Evolutionary conservation across 2,888 invertebrate genomes (phyloP).

Genomic region (Macrophya alboannulata): DNA sequence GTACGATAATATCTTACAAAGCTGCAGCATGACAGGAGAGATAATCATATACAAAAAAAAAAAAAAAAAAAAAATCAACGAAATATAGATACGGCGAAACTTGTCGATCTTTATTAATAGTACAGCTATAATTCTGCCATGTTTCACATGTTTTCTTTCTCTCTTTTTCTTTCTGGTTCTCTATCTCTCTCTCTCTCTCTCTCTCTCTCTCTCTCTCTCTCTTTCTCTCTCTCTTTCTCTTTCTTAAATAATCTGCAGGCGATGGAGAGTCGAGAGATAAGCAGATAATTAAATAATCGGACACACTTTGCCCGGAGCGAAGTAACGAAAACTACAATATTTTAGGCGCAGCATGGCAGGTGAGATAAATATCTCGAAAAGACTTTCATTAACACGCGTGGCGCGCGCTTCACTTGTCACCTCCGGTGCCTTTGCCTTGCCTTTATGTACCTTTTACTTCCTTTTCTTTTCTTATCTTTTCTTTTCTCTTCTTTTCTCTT

Average conservation of each 20-base stretch:
- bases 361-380: slow-evolving; percentile 48
- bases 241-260: slow-evolving; percentile 9
- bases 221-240: neutral
- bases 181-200: neutral
- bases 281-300: slow-evolving; percentile 38
- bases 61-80: neutral
- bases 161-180: neutral
- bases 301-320: slow-evolving; percentile 37
- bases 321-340: slow-evolving; percentile 25
- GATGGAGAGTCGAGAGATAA: neutral
- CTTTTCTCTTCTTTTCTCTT: too few species aligned
- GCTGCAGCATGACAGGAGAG: slow-evolving; percentile 11
- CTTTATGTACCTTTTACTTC: neutral
- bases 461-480: neutral
- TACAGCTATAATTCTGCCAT: neutral
- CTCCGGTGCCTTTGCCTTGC: slow-evolving; percentile 2
- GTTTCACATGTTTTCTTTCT: neutral
- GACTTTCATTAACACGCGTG: slow-evolving; percentile 50
- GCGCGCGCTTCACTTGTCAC: slow-evolving; percentile 49
- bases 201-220: neutral
- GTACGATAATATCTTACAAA: slow-evolving; percentile 11
- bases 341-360: slow-evolving; percentile 8
- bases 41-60: neutral
- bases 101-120: slow-evolving; percentile 27
- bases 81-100: neutral